Base-by-base conservation (phyloP, 2,888 invertebrate genomes). In the Acleris cristana region DNA sequence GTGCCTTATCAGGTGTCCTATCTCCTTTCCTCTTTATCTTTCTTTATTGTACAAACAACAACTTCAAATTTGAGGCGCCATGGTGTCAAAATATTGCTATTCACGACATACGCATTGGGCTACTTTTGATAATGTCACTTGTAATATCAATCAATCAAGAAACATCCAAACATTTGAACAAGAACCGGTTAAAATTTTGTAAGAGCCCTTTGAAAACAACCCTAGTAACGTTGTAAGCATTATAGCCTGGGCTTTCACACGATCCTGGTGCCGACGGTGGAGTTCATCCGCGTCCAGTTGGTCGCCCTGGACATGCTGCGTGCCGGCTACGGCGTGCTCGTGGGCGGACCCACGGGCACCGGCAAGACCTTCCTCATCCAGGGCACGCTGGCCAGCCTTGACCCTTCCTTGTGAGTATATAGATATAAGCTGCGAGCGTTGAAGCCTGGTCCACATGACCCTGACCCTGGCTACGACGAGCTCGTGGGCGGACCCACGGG, bases 291-390 rank as follows among this genome's bases (percentile, higher is more conserved):
- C 10, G 97, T 98, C 80, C 95, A 97, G 80, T 95, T 94, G 77
- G 88, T 98, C 5, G 95, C 96, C 0, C 93, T 94, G 12, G 92
- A 94, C 8, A 93, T 97, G 70, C 83, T 98, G 64, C 84, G 86
- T 45, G 89, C 94, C 7, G 95, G 95, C 0, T 93, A 93, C 81
- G 97, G 97, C 0, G 96, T 96, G 5, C 87, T 98, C 74, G 84
- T 98, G 49, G 95, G 96, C 0, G 98, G 98, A 0, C 95, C 96
- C 40, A 96, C 97, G 0, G 98, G 98, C n/a, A 97, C 97, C 0
- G 97, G 97, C 14, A 96, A 98, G 90, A 97, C 97, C 0, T 97
- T 96, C 14, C 95, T 96, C 16, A 95, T 96, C 0, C 95, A 95
- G 70, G 95, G 94, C 69, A 96, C 96, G 0, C 84, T 96, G 8